These are phyloP conservation scores for Plectropomus leopardus DNA, from an alignment of 2,113 vertebrate species.

Conservation along the genomic window DNA sequence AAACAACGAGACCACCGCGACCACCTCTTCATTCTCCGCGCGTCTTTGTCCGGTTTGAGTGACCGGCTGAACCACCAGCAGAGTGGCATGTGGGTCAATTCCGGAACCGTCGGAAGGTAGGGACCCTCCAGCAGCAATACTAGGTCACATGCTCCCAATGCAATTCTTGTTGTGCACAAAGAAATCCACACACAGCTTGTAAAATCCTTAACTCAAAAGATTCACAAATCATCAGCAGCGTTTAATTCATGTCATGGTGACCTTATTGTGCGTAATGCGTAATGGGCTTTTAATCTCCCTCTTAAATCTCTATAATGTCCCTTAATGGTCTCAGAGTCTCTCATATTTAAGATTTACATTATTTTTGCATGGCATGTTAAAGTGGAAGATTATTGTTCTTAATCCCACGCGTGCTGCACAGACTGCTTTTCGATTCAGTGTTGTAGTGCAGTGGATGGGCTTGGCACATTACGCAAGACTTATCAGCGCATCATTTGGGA, in stretches of 20 bases:
- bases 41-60: slow-evolving; percentile 72
- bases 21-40: slow-evolving; percentile 17
- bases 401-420: slow-evolving; percentile 39
- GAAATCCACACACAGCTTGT: slow-evolving; percentile 20
- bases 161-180: slow-evolving; percentile 46
- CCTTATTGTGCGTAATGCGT: slow-evolving; percentile 17
- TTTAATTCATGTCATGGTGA: neutral
- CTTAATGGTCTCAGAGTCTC: neutral
- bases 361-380: slow-evolving; percentile 2
- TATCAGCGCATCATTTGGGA: slow-evolving; percentile 62
- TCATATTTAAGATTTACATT: neutral
- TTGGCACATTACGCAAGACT: slow-evolving; percentile 79
- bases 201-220: neutral
- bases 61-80: slow-evolving; percentile 71
- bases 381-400: slow-evolving; percentile 5
- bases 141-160: slow-evolving; percentile 72
- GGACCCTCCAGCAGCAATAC: slow-evolving; percentile 60
- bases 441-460: slow-evolving; percentile 72
- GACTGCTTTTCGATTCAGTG: slow-evolving; percentile 23
- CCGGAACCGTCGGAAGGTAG: slow-evolving; percentile 88
- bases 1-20: slow-evolving; percentile 32
- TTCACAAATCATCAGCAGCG: neutral
- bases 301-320: neutral
- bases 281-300: slow-evolving; percentile 28
- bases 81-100: slow-evolving; percentile 88